Conservation (phyloP, 1,140 invertebrate genomes). For the Papilio dardanus region DNA sequence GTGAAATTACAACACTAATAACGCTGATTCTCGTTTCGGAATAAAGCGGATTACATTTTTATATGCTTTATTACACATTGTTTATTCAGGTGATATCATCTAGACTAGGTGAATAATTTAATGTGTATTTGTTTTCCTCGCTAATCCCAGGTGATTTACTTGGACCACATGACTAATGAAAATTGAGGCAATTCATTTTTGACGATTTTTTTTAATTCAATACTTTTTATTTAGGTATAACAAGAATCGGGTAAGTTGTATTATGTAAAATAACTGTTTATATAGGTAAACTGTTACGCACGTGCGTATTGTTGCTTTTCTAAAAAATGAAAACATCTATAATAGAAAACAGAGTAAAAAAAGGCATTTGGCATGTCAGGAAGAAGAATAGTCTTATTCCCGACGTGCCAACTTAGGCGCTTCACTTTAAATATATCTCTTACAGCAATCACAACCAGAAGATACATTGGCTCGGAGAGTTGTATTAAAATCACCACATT, state of each 20-base stretch:
- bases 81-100: slow-evolving; percentile 7
- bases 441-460: slow-evolving; percentile 43
- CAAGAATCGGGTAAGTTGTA: no score
- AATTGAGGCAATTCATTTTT: neutral
- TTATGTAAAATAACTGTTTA: no score
- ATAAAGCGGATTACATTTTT: no score
- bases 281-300: no score
- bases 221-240: neutral
- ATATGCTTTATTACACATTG: neutral
- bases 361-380: neutral
- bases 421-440: slow-evolving; percentile 23
- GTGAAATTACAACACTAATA: no score
- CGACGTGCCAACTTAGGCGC: neutral
- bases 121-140: neutral
- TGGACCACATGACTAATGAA: neutral
- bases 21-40: no score
- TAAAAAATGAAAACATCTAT: neutral
- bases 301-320: neutral
- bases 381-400: neutral
- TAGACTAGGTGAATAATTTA: neutral
- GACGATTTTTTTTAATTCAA: neutral
- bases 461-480: slow-evolving; percentile 40
- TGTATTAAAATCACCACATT: slow-evolving; percentile 45
- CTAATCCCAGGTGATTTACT: neutral
- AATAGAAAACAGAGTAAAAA: neutral